phyloP scores from a whole-genome alignment of 2,888 invertebrate genomes.

The Stenoptilia bipunctidactyla region DNA sequence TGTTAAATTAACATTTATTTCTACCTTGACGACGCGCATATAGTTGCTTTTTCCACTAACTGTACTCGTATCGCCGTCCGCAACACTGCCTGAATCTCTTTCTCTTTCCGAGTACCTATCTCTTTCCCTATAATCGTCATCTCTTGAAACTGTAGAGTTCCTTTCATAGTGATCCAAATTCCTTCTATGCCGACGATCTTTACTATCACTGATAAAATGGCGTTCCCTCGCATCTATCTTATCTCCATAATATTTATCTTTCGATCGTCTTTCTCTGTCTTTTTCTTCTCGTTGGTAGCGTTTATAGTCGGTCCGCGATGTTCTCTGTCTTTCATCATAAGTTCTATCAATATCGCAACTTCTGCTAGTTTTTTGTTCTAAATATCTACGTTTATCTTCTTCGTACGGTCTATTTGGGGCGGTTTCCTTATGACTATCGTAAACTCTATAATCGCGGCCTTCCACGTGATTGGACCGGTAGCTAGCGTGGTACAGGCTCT shows the following conservation, averaged over 20 bases:
- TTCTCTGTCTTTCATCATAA: constrained; percentile 28
- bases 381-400: constrained; percentile 30
- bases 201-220: constrained; percentile 14
- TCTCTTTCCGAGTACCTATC: constrained; percentile 48
- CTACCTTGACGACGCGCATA: constrained; percentile 52
- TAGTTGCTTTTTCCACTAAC: constrained; percentile 52
- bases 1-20: too few species aligned
- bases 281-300: constrained; percentile 25
- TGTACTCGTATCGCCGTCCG: constrained; percentile 51
- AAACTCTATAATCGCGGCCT: constrained; percentile 28
- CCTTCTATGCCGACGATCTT: constrained; percentile 29
- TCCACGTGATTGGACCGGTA: constrained; percentile 21
- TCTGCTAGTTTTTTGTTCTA: constrained; percentile 43
- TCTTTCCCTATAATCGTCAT: constrained; percentile 42
- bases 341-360: constrained; percentile 45
- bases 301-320: constrained; percentile 37
- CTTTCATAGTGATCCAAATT: constrained; percentile 40
- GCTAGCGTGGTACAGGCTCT: constrained; percentile 25
- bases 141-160: constrained; percentile 40
- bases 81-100: constrained; percentile 54
- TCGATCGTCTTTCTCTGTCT: constrained; percentile 7
- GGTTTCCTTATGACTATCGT: constrained; percentile 21
- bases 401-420: constrained; percentile 23
- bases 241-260: constrained; percentile 33
- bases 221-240: constrained; percentile 25